A percentile compares a stretch with the other conserved stretches of the same genome.
Conservation (phyloP, 2,797 vertebrate genomes). For the Eptatretus atami region DNA sequence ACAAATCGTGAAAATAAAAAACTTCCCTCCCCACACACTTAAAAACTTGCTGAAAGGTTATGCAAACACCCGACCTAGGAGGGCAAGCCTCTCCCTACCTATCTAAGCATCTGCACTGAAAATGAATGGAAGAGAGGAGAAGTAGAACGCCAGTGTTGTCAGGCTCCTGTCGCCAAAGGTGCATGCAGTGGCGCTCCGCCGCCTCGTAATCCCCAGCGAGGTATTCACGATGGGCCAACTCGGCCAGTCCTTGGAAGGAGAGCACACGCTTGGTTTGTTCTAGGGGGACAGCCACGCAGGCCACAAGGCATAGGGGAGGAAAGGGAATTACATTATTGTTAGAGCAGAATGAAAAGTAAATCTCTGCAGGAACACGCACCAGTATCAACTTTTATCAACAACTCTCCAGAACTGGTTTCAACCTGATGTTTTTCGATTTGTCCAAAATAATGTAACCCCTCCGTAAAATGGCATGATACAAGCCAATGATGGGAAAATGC, state of each 20-base stretch:
- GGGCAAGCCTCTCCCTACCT: slow-evolving; percentile 22
- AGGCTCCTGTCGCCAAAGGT: slow-evolving; percentile 94
- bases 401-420: too few relatives aligned
- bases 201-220: slow-evolving; percentile 98
- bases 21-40: background rate
- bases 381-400: too few relatives aligned
- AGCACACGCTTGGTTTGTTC: slow-evolving; percentile 99
- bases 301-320: too few relatives aligned
- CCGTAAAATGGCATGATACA: too few relatives aligned
- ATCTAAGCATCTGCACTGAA: slow-evolving; percentile 95
- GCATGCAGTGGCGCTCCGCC: slow-evolving; percentile 98
- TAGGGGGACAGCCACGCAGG: slow-evolving; percentile 19
- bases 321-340: too few relatives aligned
- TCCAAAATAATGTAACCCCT: too few relatives aligned
- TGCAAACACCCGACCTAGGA: too few relatives aligned
- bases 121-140: slow-evolving; percentile 91
- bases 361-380: too few relatives aligned
- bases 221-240: slow-evolving; percentile 98
- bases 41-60: too few relatives aligned
- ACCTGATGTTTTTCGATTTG: too few relatives aligned
- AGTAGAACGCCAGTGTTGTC: slow-evolving; percentile 93
- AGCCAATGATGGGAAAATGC: too few relatives aligned
- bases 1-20: background rate
- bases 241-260: slow-evolving; percentile 99
- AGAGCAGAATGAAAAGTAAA: too few relatives aligned